These are phyloP conservation scores for Turritopsis rubra DNA, from an alignment of 30 jellyfish, hydroid and myxozoan genomes.

Conservation along the genomic window DNA sequence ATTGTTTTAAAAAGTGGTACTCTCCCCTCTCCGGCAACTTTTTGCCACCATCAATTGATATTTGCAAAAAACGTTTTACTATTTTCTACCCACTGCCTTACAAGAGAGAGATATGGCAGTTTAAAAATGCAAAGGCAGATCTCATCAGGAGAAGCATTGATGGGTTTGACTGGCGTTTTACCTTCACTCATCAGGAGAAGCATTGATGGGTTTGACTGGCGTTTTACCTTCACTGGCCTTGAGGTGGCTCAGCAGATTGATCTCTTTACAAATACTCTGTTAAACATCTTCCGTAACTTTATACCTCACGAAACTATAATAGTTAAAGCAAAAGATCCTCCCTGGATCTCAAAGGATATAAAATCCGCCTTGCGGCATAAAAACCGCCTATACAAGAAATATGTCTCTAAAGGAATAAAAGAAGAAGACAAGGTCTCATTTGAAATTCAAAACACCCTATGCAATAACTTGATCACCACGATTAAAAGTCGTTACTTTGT, in stretches of 20 bases:
- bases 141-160: neutral
- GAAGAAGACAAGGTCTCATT: neutral
- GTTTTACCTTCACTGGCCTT: neutral
- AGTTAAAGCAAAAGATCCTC: neutral
- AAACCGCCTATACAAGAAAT: slow-evolving; percentile 3
- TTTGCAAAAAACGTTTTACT: neutral
- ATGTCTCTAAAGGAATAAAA: slow-evolving; percentile 3
- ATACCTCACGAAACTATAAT: neutral
- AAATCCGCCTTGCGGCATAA: neutral
- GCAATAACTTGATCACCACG: neutral
- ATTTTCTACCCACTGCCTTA: neutral
- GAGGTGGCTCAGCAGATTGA: neutral
- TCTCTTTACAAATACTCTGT: neutral
- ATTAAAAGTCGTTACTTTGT: too few species aligned
- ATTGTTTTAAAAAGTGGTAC: neutral
- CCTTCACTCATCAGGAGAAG: neutral
- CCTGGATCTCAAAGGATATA: neutral
- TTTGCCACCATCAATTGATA: neutral
- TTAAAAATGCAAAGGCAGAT: neutral
- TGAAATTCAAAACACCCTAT: neutral
- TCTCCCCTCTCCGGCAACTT: neutral
- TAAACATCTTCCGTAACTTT: slow-evolving; percentile 1
- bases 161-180: neutral
- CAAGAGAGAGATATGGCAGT: neutral
- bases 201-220: slow-evolving; percentile 11